These are phyloP conservation scores for Pecten maximus DNA, from an alignment of 2,888 invertebrate species.

Conservation along the genomic window DNA sequence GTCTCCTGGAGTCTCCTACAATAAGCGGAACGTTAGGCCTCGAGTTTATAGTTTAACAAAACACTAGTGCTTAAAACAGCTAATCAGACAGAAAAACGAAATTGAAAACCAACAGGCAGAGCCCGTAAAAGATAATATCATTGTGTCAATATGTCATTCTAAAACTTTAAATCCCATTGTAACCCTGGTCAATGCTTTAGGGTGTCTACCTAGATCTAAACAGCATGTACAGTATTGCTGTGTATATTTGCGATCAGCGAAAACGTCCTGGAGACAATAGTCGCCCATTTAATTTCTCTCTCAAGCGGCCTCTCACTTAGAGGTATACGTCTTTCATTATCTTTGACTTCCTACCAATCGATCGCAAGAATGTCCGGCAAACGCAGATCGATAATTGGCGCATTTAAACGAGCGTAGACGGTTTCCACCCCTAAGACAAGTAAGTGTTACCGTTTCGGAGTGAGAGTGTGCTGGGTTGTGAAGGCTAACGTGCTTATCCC, in stretches of 20 bases:
- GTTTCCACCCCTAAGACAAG: background rate
- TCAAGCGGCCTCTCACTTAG: background rate
- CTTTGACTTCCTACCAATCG: background rate
- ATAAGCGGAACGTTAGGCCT: background rate
- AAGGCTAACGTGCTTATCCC: background rate
- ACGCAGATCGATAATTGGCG: slow-evolving; percentile 22
- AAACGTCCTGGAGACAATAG: background rate
- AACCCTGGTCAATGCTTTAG: background rate
- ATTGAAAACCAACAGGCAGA: background rate
- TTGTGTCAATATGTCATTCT: slow-evolving; percentile 26
- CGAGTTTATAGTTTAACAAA: slow-evolving; percentile 12
- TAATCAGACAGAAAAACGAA: slow-evolving; percentile 28
- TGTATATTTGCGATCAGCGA: background rate
- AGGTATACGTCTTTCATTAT: background rate
- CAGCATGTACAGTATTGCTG: background rate
- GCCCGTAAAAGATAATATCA: background rate
- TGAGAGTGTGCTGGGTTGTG: background rate
- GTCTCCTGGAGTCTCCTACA: background rate
- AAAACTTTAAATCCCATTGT: background rate
- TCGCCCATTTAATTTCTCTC: background rate
- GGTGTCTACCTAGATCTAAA: background rate
- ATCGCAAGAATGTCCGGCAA: background rate
- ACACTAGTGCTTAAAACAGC: background rate
- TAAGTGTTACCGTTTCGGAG: background rate
- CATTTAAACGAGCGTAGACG: background rate